phyloP scores from a whole-genome alignment of 2,113 vertebrate genomes.

The Oryzias melastigma region DNA sequence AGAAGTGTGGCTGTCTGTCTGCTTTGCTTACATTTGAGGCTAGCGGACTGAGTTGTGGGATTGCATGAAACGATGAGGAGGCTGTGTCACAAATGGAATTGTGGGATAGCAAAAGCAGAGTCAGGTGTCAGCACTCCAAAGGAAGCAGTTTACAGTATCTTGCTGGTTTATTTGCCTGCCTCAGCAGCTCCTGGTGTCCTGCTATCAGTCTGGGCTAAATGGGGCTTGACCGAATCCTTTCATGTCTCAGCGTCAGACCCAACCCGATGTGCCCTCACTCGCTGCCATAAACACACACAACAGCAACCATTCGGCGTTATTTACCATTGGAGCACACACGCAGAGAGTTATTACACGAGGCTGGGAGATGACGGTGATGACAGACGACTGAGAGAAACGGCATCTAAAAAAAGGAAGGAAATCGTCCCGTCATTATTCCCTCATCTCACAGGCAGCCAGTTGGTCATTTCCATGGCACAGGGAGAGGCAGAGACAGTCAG shows the following conservation, averaged over 20 bases:
- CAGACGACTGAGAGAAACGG: constrained; percentile 63
- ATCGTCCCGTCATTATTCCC: constrained; percentile 69
- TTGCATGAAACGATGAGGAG: constrained; percentile 60
- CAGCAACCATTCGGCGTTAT: constrained; percentile 52
- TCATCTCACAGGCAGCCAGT: constrained; percentile 63
- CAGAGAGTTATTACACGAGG: constrained; percentile 47
- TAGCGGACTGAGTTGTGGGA: constrained; percentile 56
- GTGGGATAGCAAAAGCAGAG: constrained; percentile 42
- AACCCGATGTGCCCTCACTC: constrained; percentile 66
- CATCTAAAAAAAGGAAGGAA: constrained; percentile 75
- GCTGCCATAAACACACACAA: constrained; percentile 64
- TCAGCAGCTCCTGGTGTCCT: constrained; percentile 70
- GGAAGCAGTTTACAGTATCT: constrained; percentile 59
- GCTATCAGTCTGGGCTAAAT: constrained; percentile 78
- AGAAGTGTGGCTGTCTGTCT: constrained; percentile 39
- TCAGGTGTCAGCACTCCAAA: constrained; percentile 30
- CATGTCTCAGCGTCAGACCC: constrained; percentile 67
- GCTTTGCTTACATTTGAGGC: constrained; percentile 52
- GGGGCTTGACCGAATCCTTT: constrained; percentile 77
- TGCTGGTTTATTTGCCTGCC: constrained; percentile 51
- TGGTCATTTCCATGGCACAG: constrained; percentile 63
- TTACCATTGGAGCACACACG: constrained; percentile 51
- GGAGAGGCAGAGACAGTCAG: constrained; percentile 29
- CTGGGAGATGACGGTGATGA: constrained; percentile 69
- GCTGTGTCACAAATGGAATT: constrained; percentile 36